These are phyloP conservation scores for Rhynchotus rufescens DNA, from an alignment of 2,797 vertebrate species.

Conservation along the genomic window DNA sequence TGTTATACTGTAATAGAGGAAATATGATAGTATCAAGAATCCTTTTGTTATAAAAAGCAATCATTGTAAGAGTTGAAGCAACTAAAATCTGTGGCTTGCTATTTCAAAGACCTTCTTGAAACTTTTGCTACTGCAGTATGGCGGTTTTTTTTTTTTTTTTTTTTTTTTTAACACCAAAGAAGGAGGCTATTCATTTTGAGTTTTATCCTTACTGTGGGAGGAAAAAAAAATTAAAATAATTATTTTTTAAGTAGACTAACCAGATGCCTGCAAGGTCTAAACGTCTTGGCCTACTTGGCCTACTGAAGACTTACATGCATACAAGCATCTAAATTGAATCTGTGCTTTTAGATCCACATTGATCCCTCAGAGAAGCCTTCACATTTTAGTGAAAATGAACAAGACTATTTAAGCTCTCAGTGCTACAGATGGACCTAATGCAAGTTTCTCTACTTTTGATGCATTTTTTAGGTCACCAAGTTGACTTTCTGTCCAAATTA, in stretches of 20 bases:
- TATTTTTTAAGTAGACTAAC: background rate
- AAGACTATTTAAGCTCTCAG: background rate
- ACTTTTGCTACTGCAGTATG: background rate
- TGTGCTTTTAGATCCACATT: background rate
- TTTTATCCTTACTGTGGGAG: background rate
- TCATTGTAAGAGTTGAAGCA: background rate
- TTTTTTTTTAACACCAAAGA: background rate
- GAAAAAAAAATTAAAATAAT: background rate
- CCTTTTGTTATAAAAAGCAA: background rate
- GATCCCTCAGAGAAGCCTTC: background rate
- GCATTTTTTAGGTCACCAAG: background rate
- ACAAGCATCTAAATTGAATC: background rate
- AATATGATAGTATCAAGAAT: background rate
- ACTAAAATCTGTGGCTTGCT: background rate
- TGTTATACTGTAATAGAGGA: background rate
- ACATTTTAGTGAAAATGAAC: slow-evolving; percentile 1
- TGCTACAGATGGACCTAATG: background rate
- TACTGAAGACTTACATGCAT: background rate
- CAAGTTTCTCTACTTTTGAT: background rate
- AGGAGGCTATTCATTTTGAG: background rate
- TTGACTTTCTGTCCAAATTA: background rate
- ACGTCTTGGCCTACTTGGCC: background rate
- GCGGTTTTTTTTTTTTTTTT: background rate
- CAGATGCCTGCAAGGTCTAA: background rate
- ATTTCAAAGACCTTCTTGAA: background rate